phyloP scores from a whole-genome alignment of 2,113 vertebrate species.

The Malaclemys terrapin region DNA sequence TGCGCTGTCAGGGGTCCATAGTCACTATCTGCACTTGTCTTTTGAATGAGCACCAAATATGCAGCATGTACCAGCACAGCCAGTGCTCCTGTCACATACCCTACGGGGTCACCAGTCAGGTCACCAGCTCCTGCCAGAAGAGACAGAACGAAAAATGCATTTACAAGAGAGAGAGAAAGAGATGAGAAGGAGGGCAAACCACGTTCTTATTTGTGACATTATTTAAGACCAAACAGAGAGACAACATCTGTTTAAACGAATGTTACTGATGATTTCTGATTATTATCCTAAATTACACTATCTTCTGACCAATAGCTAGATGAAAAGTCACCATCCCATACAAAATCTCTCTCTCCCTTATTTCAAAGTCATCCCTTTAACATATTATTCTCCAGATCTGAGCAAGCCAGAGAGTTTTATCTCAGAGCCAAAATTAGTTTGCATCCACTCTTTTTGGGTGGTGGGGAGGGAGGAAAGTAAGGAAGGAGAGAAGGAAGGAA shows the following conservation, averaged over 20 bases:
- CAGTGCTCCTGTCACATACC: slow-evolving; percentile 93
- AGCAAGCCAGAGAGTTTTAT: neutral
- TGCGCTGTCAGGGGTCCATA: slow-evolving; percentile 95
- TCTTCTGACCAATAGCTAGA: neutral
- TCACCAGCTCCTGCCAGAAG: slow-evolving; percentile 92
- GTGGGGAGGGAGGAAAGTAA: neutral
- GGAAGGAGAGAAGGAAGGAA: no score
- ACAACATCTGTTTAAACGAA: neutral
- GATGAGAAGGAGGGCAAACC: neutral
- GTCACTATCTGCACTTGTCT: slow-evolving; percentile 90
- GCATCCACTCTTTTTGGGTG: neutral
- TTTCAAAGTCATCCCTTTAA: neutral
- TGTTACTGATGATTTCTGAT: neutral
- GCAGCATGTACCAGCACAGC: slow-evolving; percentile 95
- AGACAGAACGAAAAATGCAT: slow-evolving; percentile 1
- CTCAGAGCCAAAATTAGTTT: neutral
- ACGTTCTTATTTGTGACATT: neutral
- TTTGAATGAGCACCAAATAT: slow-evolving; percentile 98
- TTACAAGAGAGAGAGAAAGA: neutral
- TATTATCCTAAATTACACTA: neutral
- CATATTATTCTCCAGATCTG: neutral
- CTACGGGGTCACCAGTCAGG: slow-evolving; percentile 92
- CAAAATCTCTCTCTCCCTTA: neutral
- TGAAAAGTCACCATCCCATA: neutral
- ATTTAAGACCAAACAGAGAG: neutral